Evolutionary conservation across 2,888 invertebrate species (phyloP).

Genomic region (Drosophila helvetica): DNA sequence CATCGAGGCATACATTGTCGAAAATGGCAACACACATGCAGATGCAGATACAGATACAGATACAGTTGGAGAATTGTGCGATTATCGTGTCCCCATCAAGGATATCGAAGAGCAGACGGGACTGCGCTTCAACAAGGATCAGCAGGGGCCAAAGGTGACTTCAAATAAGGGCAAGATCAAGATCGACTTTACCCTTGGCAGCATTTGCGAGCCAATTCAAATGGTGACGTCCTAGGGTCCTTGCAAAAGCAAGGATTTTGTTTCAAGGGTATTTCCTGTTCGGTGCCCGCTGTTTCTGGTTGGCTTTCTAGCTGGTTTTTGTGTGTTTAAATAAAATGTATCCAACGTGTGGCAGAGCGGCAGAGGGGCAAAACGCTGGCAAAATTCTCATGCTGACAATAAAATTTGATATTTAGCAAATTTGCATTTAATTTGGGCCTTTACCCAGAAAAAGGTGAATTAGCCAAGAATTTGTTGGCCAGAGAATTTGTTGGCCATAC

Average conservation of each 20-base stretch:
- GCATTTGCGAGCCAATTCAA: too few species aligned
- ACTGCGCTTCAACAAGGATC: constrained; percentile 52
- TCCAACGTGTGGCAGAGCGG: too few species aligned
- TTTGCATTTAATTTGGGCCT: constrained; percentile 29
- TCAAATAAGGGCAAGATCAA: not conserved
- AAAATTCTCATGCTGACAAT: constrained; percentile 3
- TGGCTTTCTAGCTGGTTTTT: not conserved
- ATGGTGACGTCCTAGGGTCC: too few species aligned
- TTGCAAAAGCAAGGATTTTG: too few species aligned
- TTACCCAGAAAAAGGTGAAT: constrained; percentile 4
- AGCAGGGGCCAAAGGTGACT: constrained; percentile 2
- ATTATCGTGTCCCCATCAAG: constrained; percentile 45
- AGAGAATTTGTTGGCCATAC: not conserved
- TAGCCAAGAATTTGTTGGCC: not conserved
- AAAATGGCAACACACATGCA: constrained; percentile 53
- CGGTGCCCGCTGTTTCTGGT: not conserved
- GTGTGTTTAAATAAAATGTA: not conserved
- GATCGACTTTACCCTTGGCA: too few species aligned
- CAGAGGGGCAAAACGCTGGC: too few species aligned
- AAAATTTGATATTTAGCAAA: constrained; percentile 20
- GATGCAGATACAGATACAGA: constrained; percentile 14
- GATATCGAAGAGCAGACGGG: constrained; percentile 66
- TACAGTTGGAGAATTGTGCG: constrained; percentile 15
- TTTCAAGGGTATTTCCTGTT: not conserved
- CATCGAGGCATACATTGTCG: constrained; percentile 63